Conservation (phyloP, 2,888 invertebrate genomes). For the Cinara cedri region DNA sequence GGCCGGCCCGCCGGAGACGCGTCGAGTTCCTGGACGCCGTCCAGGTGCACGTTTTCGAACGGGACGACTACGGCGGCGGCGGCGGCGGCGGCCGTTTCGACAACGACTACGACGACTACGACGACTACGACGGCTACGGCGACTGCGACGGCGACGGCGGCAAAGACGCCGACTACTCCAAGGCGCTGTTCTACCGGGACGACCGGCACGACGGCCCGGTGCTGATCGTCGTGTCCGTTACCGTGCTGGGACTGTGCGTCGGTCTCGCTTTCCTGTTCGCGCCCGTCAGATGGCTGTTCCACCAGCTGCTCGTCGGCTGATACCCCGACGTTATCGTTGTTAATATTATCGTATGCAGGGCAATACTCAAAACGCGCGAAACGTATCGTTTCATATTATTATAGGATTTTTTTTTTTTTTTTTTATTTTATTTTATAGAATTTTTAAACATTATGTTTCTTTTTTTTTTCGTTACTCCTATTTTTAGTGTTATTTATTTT, state of each 20-base stretch:
- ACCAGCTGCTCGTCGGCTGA: conserved; percentile 34
- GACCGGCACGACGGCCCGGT: conserved; percentile 24
- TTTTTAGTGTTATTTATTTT: too few species aligned
- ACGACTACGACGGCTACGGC: background rate
- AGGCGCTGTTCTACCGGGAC: background rate
- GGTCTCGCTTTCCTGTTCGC: conserved; percentile 34
- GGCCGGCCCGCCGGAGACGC: conserved; percentile 19
- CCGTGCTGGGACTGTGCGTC: conserved; percentile 46
- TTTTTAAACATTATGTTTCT: too few species aligned
- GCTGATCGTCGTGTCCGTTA: conserved; percentile 38
- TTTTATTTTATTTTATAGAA: too few species aligned
- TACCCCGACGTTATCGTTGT: too few species aligned
- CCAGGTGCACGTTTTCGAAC: conserved; percentile 41
- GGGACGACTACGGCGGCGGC: conserved; percentile 15
- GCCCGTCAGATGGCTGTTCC: conserved; percentile 50
- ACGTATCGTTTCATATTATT: background rate
- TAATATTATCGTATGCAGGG: too few species aligned
- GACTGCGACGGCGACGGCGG: background rate
- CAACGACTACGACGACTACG: background rate
- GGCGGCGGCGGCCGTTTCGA: background rate
- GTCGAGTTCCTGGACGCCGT: conserved; percentile 50
- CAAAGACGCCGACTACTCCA: background rate
- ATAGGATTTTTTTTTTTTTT: too few species aligned
- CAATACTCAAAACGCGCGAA: too few species aligned
- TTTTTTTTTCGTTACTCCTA: too few species aligned